Evolutionary conservation across 2,888 invertebrate genomes (phyloP), one percentile per base, ranked within the genome.

Genomic region (Platycheirus albimanus): DNA sequence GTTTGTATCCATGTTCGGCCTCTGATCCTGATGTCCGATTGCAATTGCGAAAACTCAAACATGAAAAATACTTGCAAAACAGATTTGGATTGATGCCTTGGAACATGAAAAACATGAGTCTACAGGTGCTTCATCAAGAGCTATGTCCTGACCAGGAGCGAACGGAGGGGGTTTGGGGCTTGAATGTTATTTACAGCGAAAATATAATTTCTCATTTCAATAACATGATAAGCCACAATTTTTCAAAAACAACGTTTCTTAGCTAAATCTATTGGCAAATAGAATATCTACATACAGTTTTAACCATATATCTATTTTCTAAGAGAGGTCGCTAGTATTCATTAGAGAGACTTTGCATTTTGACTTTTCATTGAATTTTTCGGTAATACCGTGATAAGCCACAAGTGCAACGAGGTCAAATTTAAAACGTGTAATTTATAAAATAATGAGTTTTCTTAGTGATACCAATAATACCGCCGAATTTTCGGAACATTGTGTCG

Each of bases 361-460:
- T 15, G 13, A 41, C 15, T 15, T 15, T 41, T 41, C 41, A 41
- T 41, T 41, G 6, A 41, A 41, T 41, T 41, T 15, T 41, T 41
- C 7, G 2, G 7, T 15, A 1, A 41, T 41, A 15, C 2, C 41
- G 41, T 41, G 41, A 41, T 41, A 41, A 41, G 41, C 15, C 41
- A 41, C 41, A 41, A 41, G 15, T 41, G 5, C 5, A 41, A 41
- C 13, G 13, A 7, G 15, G 15, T 41, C 41, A 41, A 41, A 41
- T 15, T 41, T 41, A 15, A 7, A 41, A 41, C 13, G 41, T 41
- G 15, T 15, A n/a, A 15, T 41, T 15, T 1, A 41, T 41, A 43
- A 58, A 58, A 58, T 13, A 8, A 28, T 58, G 13, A 28, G 8
- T 58, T 58, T 58, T 43, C 3, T 1, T 11, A 5, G 41, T 13